phyloP scores from a whole-genome alignment of 2,113 vertebrate species.

The Butorides virescens region DNA sequence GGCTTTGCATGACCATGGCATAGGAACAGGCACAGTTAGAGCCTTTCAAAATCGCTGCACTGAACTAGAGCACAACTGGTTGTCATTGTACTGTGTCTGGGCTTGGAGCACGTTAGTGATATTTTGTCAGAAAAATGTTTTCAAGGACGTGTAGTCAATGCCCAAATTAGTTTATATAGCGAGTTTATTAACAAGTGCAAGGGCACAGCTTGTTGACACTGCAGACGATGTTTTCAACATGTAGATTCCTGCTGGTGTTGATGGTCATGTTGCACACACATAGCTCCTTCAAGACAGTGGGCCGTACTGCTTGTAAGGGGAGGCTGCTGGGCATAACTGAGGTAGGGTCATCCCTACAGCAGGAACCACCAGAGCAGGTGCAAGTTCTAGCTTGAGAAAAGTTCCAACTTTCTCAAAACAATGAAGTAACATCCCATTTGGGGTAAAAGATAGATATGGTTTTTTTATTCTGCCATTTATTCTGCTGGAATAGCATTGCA shows the following conservation, averaged over 20 bases:
- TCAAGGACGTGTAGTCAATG: not conserved
- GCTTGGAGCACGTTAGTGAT: not conserved
- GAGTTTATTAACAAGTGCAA: not conserved
- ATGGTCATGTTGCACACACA: not conserved
- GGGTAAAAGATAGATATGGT: conserved; percentile 1
- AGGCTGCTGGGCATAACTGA: not conserved
- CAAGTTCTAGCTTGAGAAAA: conserved; percentile 61
- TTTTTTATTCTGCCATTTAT: conserved; percentile 51
- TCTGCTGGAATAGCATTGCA: conserved; percentile 58
- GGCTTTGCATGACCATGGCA: not conserved
- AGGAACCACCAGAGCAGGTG: conserved; percentile 6
- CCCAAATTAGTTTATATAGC: not conserved
- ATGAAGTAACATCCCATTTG: conserved; percentile 49
- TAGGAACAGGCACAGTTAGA: not conserved
- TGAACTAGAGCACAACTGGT: not conserved
- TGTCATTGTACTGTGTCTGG: not conserved
- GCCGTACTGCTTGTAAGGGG: not conserved
- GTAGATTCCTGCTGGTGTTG: not conserved
- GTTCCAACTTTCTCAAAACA: conserved; percentile 49
- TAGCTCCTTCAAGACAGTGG: not conserved
- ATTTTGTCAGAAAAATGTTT: not conserved
- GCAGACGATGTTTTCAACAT: not conserved
- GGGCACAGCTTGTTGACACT: not conserved
- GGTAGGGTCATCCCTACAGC: not conserved
- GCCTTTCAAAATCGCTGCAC: not conserved